Base-by-base conservation (phyloP, 2,888 invertebrate genomes). In the Allacma fusca region DNA sequence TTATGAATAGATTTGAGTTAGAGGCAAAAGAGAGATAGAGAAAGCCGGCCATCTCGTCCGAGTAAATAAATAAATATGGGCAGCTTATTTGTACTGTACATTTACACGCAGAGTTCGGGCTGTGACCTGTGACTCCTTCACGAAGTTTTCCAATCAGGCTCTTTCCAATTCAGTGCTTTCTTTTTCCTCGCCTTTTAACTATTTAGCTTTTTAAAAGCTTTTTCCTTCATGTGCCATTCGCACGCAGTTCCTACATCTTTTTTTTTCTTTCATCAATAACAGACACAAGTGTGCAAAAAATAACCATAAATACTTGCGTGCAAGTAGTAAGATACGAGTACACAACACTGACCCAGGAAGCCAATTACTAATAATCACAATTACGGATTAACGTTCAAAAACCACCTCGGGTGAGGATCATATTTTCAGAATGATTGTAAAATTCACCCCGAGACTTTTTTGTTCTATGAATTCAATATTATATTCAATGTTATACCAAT, bases 71-170 rank as follows among this genome's bases (percentile, higher is more conserved):
- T 57, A 57, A 57, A 57, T 57, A 57, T 57, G 57, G 57, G 4
- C 57, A 57, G 57, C 57, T 57, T 57, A 57, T 7, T 57, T 57
- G 57, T 57, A 57, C 57, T 57, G 57, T 57, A 16, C 4, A 57
- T 57, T 57, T 57, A 57, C 57, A 57, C 57, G 57, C 57, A 57
- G 7, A 34, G 34, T 34, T 9, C 34, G 9, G 34, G 34, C 34
- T 34, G 34, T 4, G 34, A 34, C 5, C 34, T 34, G 57, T 57
- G 57, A 57, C 7, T 57, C 57, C 57, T 16, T 57, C 4, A 57
- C 13, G 13, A 57, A 57, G 57, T 57, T 57, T 57, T 57, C 57
- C n/a, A 21, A 4, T 57, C 57, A 21, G 5, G 4, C 57, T 57
- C 16, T 9, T 21, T 57, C 16, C 34, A 34, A 7, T 34, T 34